phyloP scores from a whole-genome alignment of 2,113 vertebrate species.

The Phaethornis superciliosus region DNA sequence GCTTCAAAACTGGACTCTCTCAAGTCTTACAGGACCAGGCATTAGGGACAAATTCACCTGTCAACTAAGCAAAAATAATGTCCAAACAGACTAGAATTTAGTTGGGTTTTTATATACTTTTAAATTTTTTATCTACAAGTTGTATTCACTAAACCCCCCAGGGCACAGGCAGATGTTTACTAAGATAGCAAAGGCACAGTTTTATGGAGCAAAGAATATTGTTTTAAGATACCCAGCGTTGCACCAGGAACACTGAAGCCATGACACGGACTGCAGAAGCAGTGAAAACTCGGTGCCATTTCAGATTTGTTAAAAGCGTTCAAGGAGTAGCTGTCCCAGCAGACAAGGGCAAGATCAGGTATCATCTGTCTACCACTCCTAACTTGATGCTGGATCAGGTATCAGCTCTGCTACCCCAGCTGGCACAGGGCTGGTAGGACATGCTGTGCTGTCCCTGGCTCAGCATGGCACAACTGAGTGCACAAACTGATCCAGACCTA shows the following conservation, averaged over 20 bases:
- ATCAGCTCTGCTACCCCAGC: conserved; percentile 1
- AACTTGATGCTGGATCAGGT: conserved; percentile 42
- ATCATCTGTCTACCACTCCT: conserved; percentile 21
- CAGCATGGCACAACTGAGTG: neutral
- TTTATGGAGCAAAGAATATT: neutral
- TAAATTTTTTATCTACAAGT: neutral
- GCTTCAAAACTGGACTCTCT: neutral
- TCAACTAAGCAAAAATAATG: conserved; percentile 33
- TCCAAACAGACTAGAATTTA: conserved; percentile 50
- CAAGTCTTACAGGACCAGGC: neutral
- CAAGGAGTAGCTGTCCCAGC: conserved; percentile 14
- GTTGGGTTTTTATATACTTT: neutral
- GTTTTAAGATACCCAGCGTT: neutral
- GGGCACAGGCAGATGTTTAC: neutral
- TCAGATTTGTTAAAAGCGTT: conserved; percentile 29
- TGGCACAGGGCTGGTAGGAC: conserved; percentile 21
- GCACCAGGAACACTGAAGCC: neutral
- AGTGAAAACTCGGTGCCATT: conserved; percentile 13
- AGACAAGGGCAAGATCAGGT: neutral
- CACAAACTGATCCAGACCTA: neutral
- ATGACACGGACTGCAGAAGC: neutral
- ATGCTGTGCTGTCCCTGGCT: conserved; percentile 5
- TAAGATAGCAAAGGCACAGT: neutral
- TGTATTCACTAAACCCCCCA: neutral
- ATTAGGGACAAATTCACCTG: conserved; percentile 27